Evolutionary conservation across 2,113 vertebrate genomes (phyloP), one percentile per base, ranked within the genome.

Genomic region (Pungitius pungitius): DNA sequence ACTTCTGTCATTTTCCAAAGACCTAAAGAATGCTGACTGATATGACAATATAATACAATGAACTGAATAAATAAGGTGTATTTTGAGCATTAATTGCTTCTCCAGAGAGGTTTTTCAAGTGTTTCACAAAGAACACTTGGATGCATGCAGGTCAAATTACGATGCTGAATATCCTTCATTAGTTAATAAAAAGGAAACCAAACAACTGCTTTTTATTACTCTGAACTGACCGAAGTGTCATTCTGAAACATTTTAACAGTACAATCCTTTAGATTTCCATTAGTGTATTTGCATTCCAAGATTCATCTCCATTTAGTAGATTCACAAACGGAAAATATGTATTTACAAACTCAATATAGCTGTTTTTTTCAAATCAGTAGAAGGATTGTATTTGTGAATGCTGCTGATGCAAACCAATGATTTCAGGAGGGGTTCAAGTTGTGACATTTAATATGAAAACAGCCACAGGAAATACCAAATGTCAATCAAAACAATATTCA

Each of bases 1-100:
- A 81, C n/a, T 11, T 57, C 65, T 39, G 51, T 71, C 55, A 58
- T 33, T 26, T 55, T 8, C 14, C 62, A n/a, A 62, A 57, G 51
- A 66, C 40, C 49, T 40, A 12, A 20, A 68, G 42, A 62, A 62
- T 58, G 42, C 59, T 75, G 79, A 71, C 52, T 64, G 37, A 76
- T 63, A 47, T 66, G 18, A 71, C 22, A 69, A 59, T 13, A 54
- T 61, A 77, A 52, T 78, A 33, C 11, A 67, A 71, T 75, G 35
- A 7, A 64, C 39, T 59, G 49, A 27, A 40, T 57, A 56, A 43
- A 55, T 24, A 14, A 56, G 35, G 55, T 80, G 52, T 78, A 79
- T 80, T 75, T 84, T 65, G 7, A 54, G 57, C 18, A 56, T 45
- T 69, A 73, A 78, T 75, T 78, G 67, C 70, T 69, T 69, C 52